These are phyloP conservation scores for Progne subis DNA, from an alignment of 2,113 vertebrate genomes.

Conservation along the genomic window DNA sequence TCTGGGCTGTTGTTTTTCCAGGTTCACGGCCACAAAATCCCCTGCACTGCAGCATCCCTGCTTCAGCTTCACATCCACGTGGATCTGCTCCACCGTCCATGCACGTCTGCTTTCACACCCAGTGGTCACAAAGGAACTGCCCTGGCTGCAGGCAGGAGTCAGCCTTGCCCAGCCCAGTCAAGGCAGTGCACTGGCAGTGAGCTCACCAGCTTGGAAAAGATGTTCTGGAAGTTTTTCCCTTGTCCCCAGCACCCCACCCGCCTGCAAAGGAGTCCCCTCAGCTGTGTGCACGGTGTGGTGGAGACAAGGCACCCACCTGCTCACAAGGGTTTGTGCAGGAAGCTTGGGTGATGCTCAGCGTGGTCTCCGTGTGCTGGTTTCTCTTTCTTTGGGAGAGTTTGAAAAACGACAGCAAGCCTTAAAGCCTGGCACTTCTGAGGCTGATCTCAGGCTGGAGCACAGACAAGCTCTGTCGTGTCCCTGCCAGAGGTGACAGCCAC, in stretches of 20 bases:
- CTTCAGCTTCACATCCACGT: not conserved
- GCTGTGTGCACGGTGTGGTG: rapidly evolving
- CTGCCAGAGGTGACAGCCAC: not conserved
- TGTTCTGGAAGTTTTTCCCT: not conserved
- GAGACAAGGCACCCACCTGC: not conserved
- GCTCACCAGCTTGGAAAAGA: not conserved
- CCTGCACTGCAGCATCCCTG: not conserved
- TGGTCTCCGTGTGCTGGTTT: rapidly evolving
- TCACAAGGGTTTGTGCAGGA: not conserved
- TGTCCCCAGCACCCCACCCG: too few relatives aligned
- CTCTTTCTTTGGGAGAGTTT: not conserved
- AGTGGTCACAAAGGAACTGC: not conserved
- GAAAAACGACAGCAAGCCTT: not conserved
- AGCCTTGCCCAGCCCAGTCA: not conserved
- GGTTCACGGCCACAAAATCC: not conserved
- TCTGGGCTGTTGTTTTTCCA: not conserved
- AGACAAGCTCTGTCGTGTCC: not conserved
- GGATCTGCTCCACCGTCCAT: not conserved
- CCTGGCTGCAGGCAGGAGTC: not conserved
- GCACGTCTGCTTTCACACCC: rapidly evolving
- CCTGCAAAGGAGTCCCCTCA: not conserved
- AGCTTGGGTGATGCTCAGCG: rapidly evolving
- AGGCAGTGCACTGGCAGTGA: not conserved
- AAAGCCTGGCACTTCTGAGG: not conserved
- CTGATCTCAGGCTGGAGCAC: not conserved